Percentiles rank a stretch among this genome's conserved stretches.
These are phyloP conservation scores for Pteropus alecto DNA, from an alignment of 2,113 vertebrate genomes.

Conservation along the genomic window DNA sequence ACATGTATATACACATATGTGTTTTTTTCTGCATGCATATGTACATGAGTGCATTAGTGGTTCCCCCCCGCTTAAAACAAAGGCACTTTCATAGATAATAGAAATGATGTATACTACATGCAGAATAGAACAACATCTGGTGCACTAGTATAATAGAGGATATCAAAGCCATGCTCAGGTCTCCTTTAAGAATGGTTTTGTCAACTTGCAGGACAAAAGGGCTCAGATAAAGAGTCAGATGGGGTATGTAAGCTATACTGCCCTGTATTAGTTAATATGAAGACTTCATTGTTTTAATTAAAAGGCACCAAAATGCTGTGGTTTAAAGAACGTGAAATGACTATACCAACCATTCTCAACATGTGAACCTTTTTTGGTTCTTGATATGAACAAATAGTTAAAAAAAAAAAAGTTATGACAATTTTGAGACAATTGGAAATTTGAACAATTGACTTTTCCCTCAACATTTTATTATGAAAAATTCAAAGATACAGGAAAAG, in stretches of 20 bases:
- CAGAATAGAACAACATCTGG: neutral
- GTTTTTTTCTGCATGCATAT: neutral
- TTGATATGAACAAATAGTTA: neutral
- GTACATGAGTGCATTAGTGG: neutral
- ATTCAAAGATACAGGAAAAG: neutral
- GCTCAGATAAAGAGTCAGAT: neutral
- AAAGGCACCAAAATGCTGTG: neutral
- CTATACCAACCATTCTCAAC: neutral
- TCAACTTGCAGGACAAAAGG: neutral
- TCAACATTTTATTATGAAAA: neutral
- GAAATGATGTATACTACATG: neutral
- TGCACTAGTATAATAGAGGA: neutral
- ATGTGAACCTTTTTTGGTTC: neutral
- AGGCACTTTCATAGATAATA: neutral
- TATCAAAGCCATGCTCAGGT: neutral
- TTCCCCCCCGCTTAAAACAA: neutral
- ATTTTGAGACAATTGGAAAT: neutral
- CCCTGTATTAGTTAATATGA: neutral
- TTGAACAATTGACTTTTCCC: neutral
- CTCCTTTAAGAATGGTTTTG: neutral
- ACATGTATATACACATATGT: too few relatives aligned
- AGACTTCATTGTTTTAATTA: neutral
- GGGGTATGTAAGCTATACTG: neutral
- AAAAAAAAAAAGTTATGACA: neutral
- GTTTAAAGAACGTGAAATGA: neutral